A percentile compares a stretch with the other conserved stretches of the same genome.
These are phyloP conservation scores for Pseudochaenichthys georgianus DNA, from an alignment of 2,797 vertebrate genomes.

Conservation along the genomic window DNA sequence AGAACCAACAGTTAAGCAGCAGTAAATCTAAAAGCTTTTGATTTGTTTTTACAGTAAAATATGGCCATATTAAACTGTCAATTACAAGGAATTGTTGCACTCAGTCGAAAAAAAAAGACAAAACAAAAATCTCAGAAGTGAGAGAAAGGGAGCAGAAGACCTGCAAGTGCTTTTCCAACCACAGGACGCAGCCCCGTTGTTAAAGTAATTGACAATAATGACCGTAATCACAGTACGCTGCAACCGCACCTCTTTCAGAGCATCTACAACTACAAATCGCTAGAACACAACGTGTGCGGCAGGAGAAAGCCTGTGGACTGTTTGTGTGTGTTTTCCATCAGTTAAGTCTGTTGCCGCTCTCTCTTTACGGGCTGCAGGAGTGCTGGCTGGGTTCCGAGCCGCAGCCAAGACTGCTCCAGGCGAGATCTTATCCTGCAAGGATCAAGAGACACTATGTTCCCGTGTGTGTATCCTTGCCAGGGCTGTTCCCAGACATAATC, in stretches of 20 bases:
- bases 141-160: slow-evolving; percentile 40
- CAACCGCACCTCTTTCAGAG: slow-evolving; percentile 42
- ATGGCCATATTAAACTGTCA: slow-evolving; percentile 24
- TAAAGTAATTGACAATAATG: slow-evolving; percentile 71
- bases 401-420: slow-evolving; percentile 82
- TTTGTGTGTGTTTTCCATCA: slow-evolving; percentile 60
- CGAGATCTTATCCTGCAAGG: slow-evolving; percentile 85
- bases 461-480: slow-evolving; percentile 77
- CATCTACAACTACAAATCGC: slow-evolving; percentile 33
- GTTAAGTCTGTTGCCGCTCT: slow-evolving; percentile 59
- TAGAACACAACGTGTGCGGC: slow-evolving; percentile 20
- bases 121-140: slow-evolving; percentile 17
- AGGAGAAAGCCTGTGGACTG: slow-evolving; percentile 38
- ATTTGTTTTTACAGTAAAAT: slow-evolving; percentile 29
- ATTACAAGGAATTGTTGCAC: slow-evolving; percentile 19
- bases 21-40: neutral
- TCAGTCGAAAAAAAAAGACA: slow-evolving; percentile 5
- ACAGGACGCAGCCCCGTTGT: slow-evolving; percentile 38
- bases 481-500: slow-evolving; percentile 77
- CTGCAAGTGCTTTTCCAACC: slow-evolving; percentile 49
- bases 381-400: slow-evolving; percentile 80
- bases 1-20: slow-evolving; percentile 20
- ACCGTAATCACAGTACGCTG: slow-evolving; percentile 42
- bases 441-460: slow-evolving; percentile 80
- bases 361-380: slow-evolving; percentile 75